Evolutionary conservation across 2,797 vertebrate genomes (phyloP).

Genomic region (Paramormyrops hopkinsi): DNA sequence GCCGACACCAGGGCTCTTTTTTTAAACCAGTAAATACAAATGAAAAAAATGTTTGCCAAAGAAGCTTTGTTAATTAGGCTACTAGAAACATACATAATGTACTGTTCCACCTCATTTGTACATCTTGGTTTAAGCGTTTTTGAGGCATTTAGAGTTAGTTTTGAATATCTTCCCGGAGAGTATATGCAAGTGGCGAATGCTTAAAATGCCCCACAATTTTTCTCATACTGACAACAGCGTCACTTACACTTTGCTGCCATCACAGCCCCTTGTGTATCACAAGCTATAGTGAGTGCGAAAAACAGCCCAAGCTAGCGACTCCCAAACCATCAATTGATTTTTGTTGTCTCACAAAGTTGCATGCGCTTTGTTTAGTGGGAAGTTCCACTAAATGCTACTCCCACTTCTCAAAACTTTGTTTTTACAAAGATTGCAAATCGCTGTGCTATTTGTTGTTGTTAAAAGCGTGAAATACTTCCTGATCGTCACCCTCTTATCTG

Average conservation of each 20-base stretch:
- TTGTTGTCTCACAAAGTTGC: neutral
- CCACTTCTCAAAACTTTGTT: neutral
- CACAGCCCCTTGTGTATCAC: no score
- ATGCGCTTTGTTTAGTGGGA: neutral
- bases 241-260: neutral
- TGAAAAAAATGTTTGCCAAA: neutral
- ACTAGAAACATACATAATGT: neutral
- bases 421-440: neutral
- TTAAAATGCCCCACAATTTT: neutral
- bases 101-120: neutral
- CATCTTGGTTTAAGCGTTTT: neutral
- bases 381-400: neutral
- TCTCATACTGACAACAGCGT: neutral
- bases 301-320: neutral
- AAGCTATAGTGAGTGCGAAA: neutral
- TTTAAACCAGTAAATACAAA: neutral
- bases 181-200: neutral
- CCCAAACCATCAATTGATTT: neutral
- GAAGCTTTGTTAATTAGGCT: neutral
- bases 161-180: neutral
- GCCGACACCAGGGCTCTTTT: neutral
- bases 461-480: neutral
- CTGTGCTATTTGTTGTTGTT: neutral
- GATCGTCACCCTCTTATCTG: neutral
- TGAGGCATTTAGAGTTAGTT: neutral